A percentile compares a stretch with the other conserved stretches of the same genome.
Conservation (phyloP, 2,888 invertebrate genomes). For the Tenthredo scrophulariae region DNA sequence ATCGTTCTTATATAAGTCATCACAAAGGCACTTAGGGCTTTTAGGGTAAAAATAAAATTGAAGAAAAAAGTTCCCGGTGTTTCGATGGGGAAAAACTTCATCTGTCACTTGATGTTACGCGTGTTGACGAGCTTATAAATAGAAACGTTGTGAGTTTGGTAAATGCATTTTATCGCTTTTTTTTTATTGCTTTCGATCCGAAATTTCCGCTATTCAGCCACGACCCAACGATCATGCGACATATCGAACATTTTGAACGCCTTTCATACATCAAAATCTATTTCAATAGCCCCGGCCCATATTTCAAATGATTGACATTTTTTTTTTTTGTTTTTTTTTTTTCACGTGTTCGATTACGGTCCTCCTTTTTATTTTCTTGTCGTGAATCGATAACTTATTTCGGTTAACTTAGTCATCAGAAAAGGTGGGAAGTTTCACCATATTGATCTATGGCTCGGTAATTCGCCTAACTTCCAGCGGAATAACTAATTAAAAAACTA, state of each 20-base stretch:
- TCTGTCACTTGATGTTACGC: constrained; percentile 1
- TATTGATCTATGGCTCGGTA: neutral
- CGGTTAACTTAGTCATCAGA: neutral
- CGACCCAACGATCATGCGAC: constrained; percentile 6
- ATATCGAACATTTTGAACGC: constrained; percentile 22
- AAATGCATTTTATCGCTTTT: constrained; percentile 17
- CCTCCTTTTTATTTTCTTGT: neutral
- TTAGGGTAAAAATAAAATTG: neutral
- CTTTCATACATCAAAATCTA: constrained; percentile 7
- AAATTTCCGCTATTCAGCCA: neutral
- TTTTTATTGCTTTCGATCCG: neutral
- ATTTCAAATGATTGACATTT: constrained; percentile 30
- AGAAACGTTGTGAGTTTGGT: neutral
- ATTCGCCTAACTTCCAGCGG: neutral
- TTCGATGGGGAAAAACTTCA: neutral
- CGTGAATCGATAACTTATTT: neutral
- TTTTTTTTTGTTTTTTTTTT: constrained; percentile 35
- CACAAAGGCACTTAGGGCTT: neutral
- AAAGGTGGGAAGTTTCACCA: neutral
- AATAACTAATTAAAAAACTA: neutral
- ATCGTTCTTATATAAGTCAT: constrained; percentile 11
- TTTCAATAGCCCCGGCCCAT: neutral
- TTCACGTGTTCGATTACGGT: neutral
- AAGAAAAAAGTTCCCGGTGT: neutral
- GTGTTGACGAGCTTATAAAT: constrained; percentile 1